phyloP scores from a whole-genome alignment of 2,113 vertebrate genomes.

The Trinectes maculatus region DNA sequence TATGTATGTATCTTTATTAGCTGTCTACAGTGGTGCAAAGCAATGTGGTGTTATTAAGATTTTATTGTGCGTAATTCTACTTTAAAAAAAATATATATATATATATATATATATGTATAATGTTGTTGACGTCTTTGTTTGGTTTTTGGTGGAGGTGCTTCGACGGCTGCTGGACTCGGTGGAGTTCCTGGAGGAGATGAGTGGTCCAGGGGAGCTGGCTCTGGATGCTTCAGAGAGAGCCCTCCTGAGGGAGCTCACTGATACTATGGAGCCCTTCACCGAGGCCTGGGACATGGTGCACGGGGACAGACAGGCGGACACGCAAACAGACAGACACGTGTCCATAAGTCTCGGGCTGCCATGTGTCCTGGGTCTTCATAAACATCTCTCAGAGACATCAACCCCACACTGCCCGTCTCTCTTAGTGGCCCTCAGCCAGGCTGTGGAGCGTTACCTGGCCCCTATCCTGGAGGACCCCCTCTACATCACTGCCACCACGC shows the following conservation, averaged over 20 bases:
- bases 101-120: too few species aligned
- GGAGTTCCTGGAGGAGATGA: conserved; percentile 83
- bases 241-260: conserved; percentile 77
- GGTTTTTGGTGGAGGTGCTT: conserved; percentile 63
- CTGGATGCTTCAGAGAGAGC: conserved; percentile 73
- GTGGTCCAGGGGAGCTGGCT: conserved; percentile 76
- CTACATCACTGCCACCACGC: conserved; percentile 81
- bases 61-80: too few species aligned
- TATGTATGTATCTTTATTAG: too few species aligned
- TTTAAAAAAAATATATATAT: too few species aligned
- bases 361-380: conserved; percentile 82
- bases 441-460: conserved; percentile 75
- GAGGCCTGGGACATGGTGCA: conserved; percentile 85
- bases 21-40: too few species aligned
- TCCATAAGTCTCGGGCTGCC: conserved; percentile 83
- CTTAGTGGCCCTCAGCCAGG: conserved; percentile 73
- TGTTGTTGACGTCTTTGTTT: background rate
- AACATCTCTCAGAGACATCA: conserved; percentile 81
- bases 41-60: too few species aligned
- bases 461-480: conserved; percentile 82
- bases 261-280: conserved; percentile 82
- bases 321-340: conserved; percentile 77
- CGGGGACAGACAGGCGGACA: conserved; percentile 69
- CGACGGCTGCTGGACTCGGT: conserved; percentile 80
- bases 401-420: conserved; percentile 77